Conservation (phyloP, 2,888 invertebrate species). For the Pomacea canaliculata region DNA sequence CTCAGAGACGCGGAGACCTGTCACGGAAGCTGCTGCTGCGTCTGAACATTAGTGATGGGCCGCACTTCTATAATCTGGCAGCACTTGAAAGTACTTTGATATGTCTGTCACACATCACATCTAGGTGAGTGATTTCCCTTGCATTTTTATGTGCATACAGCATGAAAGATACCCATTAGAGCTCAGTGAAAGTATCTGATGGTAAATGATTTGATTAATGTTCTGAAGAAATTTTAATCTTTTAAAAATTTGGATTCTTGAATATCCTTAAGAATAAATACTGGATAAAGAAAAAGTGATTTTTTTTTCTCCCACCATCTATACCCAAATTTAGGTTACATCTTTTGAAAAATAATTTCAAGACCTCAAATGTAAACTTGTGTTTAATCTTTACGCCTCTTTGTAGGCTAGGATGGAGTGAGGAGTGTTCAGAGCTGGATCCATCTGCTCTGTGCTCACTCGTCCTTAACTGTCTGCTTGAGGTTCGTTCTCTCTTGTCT, state of each 20-base stretch:
- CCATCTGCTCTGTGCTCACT: constrained; percentile 54
- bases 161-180: background rate
- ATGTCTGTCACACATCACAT: constrained; percentile 66
- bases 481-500: constrained; percentile 40
- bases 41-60: constrained; percentile 64
- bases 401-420: constrained; percentile 66
- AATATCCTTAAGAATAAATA: too few species aligned
- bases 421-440: constrained; percentile 55
- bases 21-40: constrained; percentile 52
- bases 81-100: constrained; percentile 64
- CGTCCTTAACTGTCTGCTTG: constrained; percentile 60
- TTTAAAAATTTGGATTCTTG: too few species aligned
- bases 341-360: too few species aligned
- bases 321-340: too few species aligned
- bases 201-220: too few species aligned
- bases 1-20: constrained; percentile 59
- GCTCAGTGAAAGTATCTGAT: background rate
- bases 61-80: constrained; percentile 68
- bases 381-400: background rate
- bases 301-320: too few species aligned
- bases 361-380: too few species aligned
- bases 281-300: too few species aligned
- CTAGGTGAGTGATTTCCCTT: constrained; percentile 52
- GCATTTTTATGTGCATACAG: background rate
- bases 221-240: too few species aligned